Conservation (phyloP, 2,797 vertebrate genomes). For the Chromobotia macracanthus region DNA sequence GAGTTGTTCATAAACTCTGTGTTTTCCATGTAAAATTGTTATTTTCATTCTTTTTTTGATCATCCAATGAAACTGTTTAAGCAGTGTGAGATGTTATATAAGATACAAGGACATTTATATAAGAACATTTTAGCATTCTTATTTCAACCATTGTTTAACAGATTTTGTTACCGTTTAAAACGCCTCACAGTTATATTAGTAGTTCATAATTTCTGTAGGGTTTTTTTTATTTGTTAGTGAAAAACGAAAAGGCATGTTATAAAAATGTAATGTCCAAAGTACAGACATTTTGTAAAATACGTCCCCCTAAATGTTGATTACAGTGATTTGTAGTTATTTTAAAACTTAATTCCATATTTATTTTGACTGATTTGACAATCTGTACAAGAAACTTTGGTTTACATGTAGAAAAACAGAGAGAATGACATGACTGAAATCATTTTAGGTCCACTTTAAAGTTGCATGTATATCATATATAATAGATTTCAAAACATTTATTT, state of each 20-base stretch:
- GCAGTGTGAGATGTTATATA: constrained; percentile 6
- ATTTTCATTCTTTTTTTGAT: constrained; percentile 1
- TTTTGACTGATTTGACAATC: constrained; percentile 32
- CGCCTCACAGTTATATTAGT: background rate
- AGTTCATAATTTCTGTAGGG: too few relatives aligned
- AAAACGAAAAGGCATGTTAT: background rate
- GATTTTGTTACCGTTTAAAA: background rate
- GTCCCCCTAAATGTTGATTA: background rate
- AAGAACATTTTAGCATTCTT: background rate
- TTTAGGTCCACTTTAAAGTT: background rate
- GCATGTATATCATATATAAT: background rate
- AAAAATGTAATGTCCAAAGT: background rate
- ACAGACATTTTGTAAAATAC: constrained; percentile 5
- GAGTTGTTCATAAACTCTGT: constrained; percentile 21
- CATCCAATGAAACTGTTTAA: constrained; percentile 3
- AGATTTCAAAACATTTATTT: constrained; percentile 1
- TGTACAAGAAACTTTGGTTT: constrained; percentile 12
- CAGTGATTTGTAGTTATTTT: constrained; percentile 7
- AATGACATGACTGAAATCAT: background rate
- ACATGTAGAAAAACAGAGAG: background rate
- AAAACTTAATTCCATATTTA: constrained; percentile 47
- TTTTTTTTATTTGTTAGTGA: background rate
- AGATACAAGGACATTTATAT: too few relatives aligned
- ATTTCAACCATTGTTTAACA: background rate
- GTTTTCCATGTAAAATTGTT: constrained; percentile 24